Base-by-base conservation (phyloP, 2,797 vertebrate species). In the Pseudotriccus pelzelni region DNA sequence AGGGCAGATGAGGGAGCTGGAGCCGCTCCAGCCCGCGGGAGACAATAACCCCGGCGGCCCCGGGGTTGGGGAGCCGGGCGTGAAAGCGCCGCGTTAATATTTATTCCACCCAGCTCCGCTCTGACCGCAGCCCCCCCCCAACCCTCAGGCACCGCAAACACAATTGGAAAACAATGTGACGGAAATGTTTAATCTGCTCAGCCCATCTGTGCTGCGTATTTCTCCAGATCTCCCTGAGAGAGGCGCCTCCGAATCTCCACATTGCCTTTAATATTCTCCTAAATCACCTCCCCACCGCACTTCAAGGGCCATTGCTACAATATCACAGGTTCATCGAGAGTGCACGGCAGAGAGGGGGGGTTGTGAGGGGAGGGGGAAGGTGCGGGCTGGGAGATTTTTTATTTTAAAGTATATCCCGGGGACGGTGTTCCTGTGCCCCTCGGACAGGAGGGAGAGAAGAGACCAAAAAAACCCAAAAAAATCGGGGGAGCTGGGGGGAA, bases 171-270 rank as follows among this genome's bases (percentile, higher is more conserved):
- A 98, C 98, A 96, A 97, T 98, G 98, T 99, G 99, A 99, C 98
- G 98, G 98, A 98, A 98, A 98, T 98, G 98, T 99, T 99, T 99
- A 98, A 99, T 99, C 98, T 98, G 98, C 98, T 97, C 72, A 92
- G 98, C 98, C 99, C 98, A 99, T 99, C 99, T 99, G 99, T 98
- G 98, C 98, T 87, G 98, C 97, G 97, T 97, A 97, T 98, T 98
- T 98, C 98, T 98, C 98, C 98, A 98, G 98, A 98, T 98, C 98
- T 99, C 98, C 98, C 98, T 90, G 98, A 98, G 98, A 99, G 99
- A 98, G 98, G 98, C 98, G 98, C 98, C 98, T 98, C 98, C 94
- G 98, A 98, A 99, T 98, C 99, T 99, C 98, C 98, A 98, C 98
- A 98, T 98, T 98, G 98, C 98, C 98, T 99, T 99, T 99, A 99